Evolutionary conservation across 1,140 invertebrate genomes (phyloP), one percentile per base, ranked within the genome.

Genomic region (Camponotus floridanus): DNA sequence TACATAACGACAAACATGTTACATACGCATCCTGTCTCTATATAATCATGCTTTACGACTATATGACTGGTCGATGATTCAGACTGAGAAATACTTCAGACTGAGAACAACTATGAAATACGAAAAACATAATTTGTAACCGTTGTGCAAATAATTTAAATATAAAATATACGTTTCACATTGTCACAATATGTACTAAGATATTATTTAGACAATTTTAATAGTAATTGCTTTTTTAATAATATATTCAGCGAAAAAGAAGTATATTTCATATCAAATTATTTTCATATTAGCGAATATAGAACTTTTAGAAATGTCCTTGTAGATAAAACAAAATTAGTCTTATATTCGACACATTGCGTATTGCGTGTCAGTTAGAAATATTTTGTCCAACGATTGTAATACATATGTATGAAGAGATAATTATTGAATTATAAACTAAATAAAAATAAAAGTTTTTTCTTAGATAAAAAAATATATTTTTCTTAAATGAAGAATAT

Each of bases 11-110:
- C 18, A 45, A 21, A 13, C 21, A 73, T 13, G 33, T 67, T 55
- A 59, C 13, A 59, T 55, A 59, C 21, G 45, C 76, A 73, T 57
- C 81, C 71, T 88, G 62, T 64, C 78, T 76, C 57, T 86, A 88
- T 88, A 62, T 88, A 89, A 88, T 62, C 81, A 85, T 67, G 68
- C 74, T 74, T 86, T 76, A 85, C 26, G 13, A 62, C 61, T 76
- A 33, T 51, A 57, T 87, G 57, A 45, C 73, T 85, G 61, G 55
- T 65, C 42, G 31, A 85, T 51, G 48, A 51, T 51, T 51, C 65
- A 68, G 71, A 33, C 45, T 42, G 57, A 61, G 8, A 88, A 79
- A 64, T 55, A 36, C 36, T 36, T 36, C n/a, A n/a, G n/a, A n/a
- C n/a, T n/a, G n/a, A n/a, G 26, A 15, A 57, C 36, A 70, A 70